Percentiles rank a stretch among this genome's conserved stretches.
phyloP scores from a whole-genome alignment of 1,140 invertebrate genomes.

The Holotrichia oblita region DNA sequence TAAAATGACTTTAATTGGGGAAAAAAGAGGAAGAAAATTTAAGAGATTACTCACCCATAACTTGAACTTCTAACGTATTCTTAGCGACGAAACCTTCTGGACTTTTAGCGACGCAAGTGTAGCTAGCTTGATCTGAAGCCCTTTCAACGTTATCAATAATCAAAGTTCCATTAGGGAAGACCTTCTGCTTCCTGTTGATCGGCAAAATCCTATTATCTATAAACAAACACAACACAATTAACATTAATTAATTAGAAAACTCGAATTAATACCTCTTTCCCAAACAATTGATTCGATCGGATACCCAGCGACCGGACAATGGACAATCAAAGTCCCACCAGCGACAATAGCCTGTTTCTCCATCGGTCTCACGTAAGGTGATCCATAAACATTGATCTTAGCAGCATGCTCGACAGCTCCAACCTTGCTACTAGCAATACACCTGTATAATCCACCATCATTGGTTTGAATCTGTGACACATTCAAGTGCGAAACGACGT shows the following conservation, averaged over 20 bases:
- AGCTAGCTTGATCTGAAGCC: conserved; percentile 90
- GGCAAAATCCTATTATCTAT: conserved; percentile 78
- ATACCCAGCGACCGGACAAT: conserved; percentile 93
- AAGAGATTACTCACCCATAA: conserved; percentile 85
- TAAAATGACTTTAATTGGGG: background rate
- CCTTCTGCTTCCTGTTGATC: conserved; percentile 94
- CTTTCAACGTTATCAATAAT: conserved; percentile 94
- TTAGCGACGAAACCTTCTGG: conserved; percentile 88
- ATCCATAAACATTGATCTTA: conserved; percentile 90
- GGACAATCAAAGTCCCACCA: conserved; percentile 86
- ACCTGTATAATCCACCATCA: conserved; percentile 93
- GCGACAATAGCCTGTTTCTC: conserved; percentile 95
- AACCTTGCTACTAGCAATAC: conserved; percentile 90
- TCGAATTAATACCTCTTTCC: conserved; percentile 79
- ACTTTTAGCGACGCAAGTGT: conserved; percentile 93
- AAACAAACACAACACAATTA: conserved; percentile 47
- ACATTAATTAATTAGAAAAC: no score
- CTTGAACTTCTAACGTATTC: conserved; percentile 89
- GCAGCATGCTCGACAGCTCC: conserved; percentile 87
- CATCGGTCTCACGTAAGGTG: conserved; percentile 90
- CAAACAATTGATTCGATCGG: conserved; percentile 93
- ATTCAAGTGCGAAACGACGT: conserved; percentile 94
- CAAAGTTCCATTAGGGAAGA: conserved; percentile 92
- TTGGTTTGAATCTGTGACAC: conserved; percentile 91
- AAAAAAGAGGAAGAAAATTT: background rate